phyloP scores from a whole-genome alignment of 1,140 invertebrate genomes.

The Akabosia matsudoensis region DNA sequence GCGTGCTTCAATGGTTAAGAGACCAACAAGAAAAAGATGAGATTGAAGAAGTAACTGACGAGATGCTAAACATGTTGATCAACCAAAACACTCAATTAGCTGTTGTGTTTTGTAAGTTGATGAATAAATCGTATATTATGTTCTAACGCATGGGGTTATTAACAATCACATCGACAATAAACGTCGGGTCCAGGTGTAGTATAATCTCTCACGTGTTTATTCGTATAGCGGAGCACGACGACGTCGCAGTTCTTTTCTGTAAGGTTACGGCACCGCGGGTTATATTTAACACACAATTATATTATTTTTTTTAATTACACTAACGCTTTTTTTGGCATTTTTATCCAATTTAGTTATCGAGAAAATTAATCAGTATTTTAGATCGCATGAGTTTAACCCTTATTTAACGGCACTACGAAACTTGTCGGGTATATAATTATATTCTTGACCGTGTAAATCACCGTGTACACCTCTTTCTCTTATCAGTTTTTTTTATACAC shows the following conservation, averaged over 20 bases:
- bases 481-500: too few relatives aligned
- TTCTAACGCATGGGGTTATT: too few relatives aligned
- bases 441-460: too few relatives aligned
- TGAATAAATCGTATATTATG: too few relatives aligned
- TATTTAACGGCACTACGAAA: too few relatives aligned
- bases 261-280: conserved; percentile 46
- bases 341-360: too few relatives aligned
- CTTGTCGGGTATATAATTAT: too few relatives aligned
- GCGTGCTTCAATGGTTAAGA: conserved; percentile 13
- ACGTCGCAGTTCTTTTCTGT: conserved; percentile 57
- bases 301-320: conserved; percentile 16
- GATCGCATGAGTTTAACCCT: too few relatives aligned
- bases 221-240: conserved; percentile 51
- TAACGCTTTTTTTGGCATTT: too few relatives aligned
- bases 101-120: conserved; percentile 77
- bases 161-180: not conserved
- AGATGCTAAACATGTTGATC: conserved; percentile 89
- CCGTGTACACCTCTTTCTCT: too few relatives aligned
- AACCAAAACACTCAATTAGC: conserved; percentile 82
- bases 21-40: conserved; percentile 68
- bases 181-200: not conserved
- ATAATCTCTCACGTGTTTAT: not conserved
- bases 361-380: too few relatives aligned
- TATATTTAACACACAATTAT: conserved; percentile 1
- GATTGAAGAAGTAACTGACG: conserved; percentile 90